phyloP scores from a whole-genome alignment of 2,797 vertebrate species.

The Tenualosa thibaudeaui region DNA sequence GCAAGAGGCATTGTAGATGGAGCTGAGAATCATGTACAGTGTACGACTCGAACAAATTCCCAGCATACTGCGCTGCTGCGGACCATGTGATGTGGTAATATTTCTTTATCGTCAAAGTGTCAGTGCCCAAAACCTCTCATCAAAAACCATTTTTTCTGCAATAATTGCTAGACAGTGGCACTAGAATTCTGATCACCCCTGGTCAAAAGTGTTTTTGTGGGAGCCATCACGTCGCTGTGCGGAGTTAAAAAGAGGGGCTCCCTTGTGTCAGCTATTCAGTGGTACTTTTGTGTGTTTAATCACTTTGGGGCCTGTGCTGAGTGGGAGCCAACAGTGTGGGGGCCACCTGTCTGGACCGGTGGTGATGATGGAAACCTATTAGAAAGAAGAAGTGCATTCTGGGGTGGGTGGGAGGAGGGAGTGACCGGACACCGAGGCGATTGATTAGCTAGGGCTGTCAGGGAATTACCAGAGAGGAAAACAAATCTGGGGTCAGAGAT shows the following conservation, averaged over 20 bases:
- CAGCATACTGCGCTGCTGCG: slow-evolving; percentile 41
- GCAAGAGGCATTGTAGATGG: slow-evolving; percentile 66
- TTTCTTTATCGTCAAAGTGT: slow-evolving; percentile 31
- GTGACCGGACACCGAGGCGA: slow-evolving; percentile 57
- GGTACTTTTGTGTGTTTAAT: neutral
- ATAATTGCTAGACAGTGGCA: slow-evolving; percentile 7
- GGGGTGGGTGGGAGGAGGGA: slow-evolving; percentile 20
- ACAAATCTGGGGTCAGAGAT: slow-evolving; percentile 72
- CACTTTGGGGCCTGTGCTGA: neutral
- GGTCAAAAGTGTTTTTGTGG: neutral
- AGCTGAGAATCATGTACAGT: slow-evolving; percentile 60
- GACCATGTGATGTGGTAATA: slow-evolving; percentile 39
- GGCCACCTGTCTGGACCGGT: slow-evolving; percentile 27
- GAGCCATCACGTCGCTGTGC: neutral
- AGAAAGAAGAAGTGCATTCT: slow-evolving; percentile 32
- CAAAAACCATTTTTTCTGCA: slow-evolving; percentile 6
- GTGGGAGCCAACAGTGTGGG: neutral
- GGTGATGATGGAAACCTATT: slow-evolving; percentile 40
- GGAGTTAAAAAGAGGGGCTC: neutral
- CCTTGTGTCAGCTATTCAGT: neutral
- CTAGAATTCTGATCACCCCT: slow-evolving; percentile 12
- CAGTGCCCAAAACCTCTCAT: neutral
- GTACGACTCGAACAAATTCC: slow-evolving; percentile 65
- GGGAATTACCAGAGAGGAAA: slow-evolving; percentile 78
- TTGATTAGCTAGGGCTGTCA: slow-evolving; percentile 77